Conservation (phyloP, 2,113 vertebrate species). For the Xiphophorus maculatus region DNA sequence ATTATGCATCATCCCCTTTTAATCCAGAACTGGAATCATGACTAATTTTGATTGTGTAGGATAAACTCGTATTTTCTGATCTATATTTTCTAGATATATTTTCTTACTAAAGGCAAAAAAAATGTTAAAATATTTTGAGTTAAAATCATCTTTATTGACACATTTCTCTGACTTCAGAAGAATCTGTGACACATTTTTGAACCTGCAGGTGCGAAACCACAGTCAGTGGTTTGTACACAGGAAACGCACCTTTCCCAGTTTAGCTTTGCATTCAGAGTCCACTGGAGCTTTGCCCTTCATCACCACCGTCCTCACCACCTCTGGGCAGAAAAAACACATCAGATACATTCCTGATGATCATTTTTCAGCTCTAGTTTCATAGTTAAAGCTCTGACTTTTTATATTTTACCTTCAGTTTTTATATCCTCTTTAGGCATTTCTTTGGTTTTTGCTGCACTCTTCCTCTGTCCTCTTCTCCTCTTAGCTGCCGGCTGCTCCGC, state of each 20-base stretch:
- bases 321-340: slow-evolving; percentile 58
- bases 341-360: slow-evolving; percentile 1
- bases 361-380: too few relatives aligned
- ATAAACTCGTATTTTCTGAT: too few relatives aligned
- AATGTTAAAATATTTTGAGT: not conserved
- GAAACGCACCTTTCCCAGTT: slow-evolving; percentile 84
- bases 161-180: not conserved
- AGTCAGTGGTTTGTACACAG: not conserved
- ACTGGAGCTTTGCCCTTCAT: slow-evolving; percentile 90
- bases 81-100: not conserved
- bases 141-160: not conserved
- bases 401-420: slow-evolving; percentile 64
- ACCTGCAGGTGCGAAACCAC: slow-evolving; percentile 19
- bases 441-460: slow-evolving; percentile 48
- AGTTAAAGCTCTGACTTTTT: too few relatives aligned
- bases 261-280: slow-evolving; percentile 85
- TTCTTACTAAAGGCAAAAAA: not conserved
- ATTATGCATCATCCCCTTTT: too few relatives aligned
- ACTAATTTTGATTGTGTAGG: not conserved
- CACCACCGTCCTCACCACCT: slow-evolving; percentile 84
- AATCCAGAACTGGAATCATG: too few relatives aligned
- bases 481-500: slow-evolving; percentile 66
- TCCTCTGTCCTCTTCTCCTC: slow-evolving; percentile 61
- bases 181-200: not conserved
- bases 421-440: slow-evolving; percentile 43